phyloP scores from a whole-genome alignment of 2,888 invertebrate species.

The Spodoptera picta region DNA sequence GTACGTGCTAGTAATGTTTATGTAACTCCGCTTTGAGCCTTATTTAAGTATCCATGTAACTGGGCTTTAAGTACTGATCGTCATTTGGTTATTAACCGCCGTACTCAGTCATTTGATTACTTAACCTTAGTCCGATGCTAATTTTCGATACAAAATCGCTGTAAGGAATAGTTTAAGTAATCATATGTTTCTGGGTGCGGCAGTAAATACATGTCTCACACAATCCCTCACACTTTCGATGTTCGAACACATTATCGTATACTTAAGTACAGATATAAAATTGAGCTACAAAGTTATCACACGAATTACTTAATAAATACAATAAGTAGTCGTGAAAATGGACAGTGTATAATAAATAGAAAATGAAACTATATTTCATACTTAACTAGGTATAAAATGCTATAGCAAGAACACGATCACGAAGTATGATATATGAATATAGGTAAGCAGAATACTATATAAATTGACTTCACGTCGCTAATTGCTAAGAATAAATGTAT shows the following conservation, averaged over 20 bases:
- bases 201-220: too few species aligned
- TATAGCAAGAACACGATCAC: conserved; percentile 75
- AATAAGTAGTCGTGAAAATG: conserved; percentile 75
- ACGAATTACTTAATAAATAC: conserved; percentile 74
- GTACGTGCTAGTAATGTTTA: not conserved
- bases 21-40: conserved; percentile 27
- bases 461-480: conserved; percentile 75
- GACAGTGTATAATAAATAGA: conserved; percentile 64
- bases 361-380: conserved; percentile 57
- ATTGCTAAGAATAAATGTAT: conserved; percentile 74
- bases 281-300: conserved; percentile 82
- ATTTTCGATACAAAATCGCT: too few species aligned
- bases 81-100: conserved; percentile 28
- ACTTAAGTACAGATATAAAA: conserved; percentile 77
- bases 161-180: too few species aligned
- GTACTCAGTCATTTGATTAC: too few species aligned
- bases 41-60: conserved; percentile 46
- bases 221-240: conserved; percentile 65
- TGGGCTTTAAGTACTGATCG: conserved; percentile 50
- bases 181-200: too few species aligned
- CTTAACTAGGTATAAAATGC: conserved; percentile 69
- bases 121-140: too few species aligned
- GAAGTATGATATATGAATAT: conserved; percentile 61
- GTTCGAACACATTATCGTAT: conserved; percentile 75
- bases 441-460: conserved; percentile 65